Evolutionary conservation across 2,888 invertebrate species (phyloP).

Genomic region (Leucophenga montana): DNA sequence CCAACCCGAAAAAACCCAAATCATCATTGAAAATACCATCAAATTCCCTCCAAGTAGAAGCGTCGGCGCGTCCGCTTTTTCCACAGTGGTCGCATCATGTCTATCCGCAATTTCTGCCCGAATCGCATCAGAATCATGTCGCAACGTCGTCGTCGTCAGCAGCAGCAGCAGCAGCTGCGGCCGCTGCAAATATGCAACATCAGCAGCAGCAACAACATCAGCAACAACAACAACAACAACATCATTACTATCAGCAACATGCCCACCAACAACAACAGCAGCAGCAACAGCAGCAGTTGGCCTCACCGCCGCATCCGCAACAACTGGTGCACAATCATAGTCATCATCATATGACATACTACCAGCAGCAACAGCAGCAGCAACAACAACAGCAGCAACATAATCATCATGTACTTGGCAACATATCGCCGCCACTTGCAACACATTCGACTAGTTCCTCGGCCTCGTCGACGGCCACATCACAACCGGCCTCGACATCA

Average conservation of each 20-base stretch:
- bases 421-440: slow-evolving; percentile 66
- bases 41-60: slow-evolving; percentile 57
- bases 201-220: no score
- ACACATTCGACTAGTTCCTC: slow-evolving; percentile 69
- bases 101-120: slow-evolving; percentile 94
- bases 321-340: slow-evolving; percentile 57
- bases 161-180: slow-evolving; percentile 74
- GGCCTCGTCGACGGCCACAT: slow-evolving; percentile 70
- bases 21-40: slow-evolving; percentile 12
- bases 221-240: slow-evolving; percentile 72
- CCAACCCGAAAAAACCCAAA: slow-evolving; percentile 27
- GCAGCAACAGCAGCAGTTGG: slow-evolving; percentile 72
- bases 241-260: slow-evolving; percentile 41
- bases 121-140: slow-evolving; percentile 85
- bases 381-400: slow-evolving; percentile 50
- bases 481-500: slow-evolving; percentile 71
- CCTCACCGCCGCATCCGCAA: slow-evolving; percentile 54
- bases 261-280: slow-evolving; percentile 65
- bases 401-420: slow-evolving; percentile 58
- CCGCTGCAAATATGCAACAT: slow-evolving; percentile 58
- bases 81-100: slow-evolving; percentile 97
- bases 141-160: slow-evolving; percentile 72
- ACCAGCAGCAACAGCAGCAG: slow-evolving; percentile 70
- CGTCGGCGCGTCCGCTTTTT: slow-evolving; percentile 83
- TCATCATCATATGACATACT: slow-evolving; percentile 55